Conservation (phyloP, 2,113 vertebrate genomes). For the Chaetodon auriga region DNA sequence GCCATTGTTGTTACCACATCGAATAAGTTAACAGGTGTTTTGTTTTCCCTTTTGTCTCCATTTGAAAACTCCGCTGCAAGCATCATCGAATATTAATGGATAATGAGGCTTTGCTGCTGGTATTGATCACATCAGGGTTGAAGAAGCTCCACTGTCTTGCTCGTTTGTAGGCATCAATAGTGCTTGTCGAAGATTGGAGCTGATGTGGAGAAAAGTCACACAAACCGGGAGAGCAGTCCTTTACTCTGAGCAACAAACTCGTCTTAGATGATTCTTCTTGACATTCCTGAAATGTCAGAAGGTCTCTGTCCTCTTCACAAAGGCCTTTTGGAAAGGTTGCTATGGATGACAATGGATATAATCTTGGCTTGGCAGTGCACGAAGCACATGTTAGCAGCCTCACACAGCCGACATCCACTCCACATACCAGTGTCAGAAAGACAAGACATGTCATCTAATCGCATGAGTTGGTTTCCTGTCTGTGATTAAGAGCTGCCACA, state of each 20-base stretch:
- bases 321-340: background rate
- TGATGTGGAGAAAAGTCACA: background rate
- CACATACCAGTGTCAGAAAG: conserved; percentile 12
- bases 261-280: background rate
- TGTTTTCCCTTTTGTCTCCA: conserved; percentile 24
- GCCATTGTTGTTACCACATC: background rate
- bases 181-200: conserved; percentile 19
- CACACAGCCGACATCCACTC: conserved; percentile 1
- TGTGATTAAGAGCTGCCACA: conserved; percentile 56
- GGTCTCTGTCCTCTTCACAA: background rate
- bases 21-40: conserved; percentile 16
- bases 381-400: background rate
- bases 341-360: conserved; percentile 5
- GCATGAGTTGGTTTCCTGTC: conserved; percentile 49
- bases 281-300: background rate
- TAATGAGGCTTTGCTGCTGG: conserved; percentile 39
- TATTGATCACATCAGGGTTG: conserved; percentile 40
- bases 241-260: background rate
- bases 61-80: conserved; percentile 23
- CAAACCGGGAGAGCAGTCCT: conserved; percentile 1
- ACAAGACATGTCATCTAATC: conserved; percentile 32
- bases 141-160: conserved; percentile 36
- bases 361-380: conserved; percentile 17
- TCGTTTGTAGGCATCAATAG: conserved; percentile 12
- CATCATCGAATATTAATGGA: conserved; percentile 31